Percentiles rank a stretch among this genome's conserved stretches.
These are phyloP conservation scores for Echiichthys vipera DNA, from an alignment of 2,797 vertebrate species.

Conservation along the genomic window DNA sequence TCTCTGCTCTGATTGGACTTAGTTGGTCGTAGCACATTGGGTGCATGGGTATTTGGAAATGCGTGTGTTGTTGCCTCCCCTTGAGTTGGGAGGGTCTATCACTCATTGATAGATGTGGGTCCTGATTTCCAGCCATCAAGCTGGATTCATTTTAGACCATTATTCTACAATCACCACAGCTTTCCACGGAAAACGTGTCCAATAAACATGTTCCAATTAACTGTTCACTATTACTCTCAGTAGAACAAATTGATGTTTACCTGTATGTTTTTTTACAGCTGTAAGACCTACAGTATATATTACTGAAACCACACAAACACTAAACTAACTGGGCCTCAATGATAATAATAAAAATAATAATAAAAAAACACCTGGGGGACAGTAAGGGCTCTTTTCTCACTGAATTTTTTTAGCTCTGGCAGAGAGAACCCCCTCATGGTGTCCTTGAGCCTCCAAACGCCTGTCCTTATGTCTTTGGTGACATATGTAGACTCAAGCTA, in stretches of 20 bases:
- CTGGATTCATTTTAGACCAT: too few relatives aligned
- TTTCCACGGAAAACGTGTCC: too few relatives aligned
- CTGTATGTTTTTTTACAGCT: neutral
- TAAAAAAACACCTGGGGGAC: neutral
- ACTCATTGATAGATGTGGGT: too few relatives aligned
- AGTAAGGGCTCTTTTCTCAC: neutral
- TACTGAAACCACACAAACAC: neutral
- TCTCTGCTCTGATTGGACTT: too few relatives aligned
- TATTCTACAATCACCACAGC: neutral
- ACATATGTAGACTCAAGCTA: slow-evolving; percentile 53
- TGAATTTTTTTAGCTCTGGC: slow-evolving; percentile 17
- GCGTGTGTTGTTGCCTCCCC: too few relatives aligned
- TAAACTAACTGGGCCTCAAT: neutral
- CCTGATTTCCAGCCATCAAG: too few relatives aligned
- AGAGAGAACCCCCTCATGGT: slow-evolving; percentile 17
- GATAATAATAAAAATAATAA: neutral
- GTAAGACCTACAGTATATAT: neutral
- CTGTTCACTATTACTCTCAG: neutral
- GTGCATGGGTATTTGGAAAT: too few relatives aligned
- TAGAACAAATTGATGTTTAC: neutral
- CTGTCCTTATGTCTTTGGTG: slow-evolving; percentile 45
- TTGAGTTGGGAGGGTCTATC: too few relatives aligned
- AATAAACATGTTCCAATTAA: too few relatives aligned
- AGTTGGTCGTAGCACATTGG: too few relatives aligned
- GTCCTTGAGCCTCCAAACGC: slow-evolving; percentile 50